Base-by-base conservation (phyloP, 2,888 invertebrate species). In the Diaprepes abbreviatus region DNA sequence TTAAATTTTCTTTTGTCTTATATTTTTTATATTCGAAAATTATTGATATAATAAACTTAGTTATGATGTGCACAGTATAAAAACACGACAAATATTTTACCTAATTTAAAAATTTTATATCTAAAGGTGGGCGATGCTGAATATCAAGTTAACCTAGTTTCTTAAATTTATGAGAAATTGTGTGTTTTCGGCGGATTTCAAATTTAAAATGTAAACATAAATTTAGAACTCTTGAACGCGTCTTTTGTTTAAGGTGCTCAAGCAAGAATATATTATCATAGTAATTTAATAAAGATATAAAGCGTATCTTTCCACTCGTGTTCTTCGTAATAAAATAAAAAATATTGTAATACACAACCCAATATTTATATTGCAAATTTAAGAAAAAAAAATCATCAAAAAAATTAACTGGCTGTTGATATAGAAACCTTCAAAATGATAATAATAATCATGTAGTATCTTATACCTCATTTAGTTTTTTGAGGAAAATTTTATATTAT, bases 161-260 rank as follows among this genome's bases (percentile, higher is more conserved):
- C 40, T 40, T 40, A 16, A 40, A 6, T 40, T 17, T 17, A 7
- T 17, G 17, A 7, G 16, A 9, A 1, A 40, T 7, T 17, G 40
- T 40, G 17, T 40, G 40, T 40, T 40, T 40, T 40, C 40, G 40
- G 17, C 40, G 17, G 14, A 40, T 40, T 40, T 40, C 40, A 40
- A 40, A 40, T 40, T 14, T 17, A 17, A 40, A 40, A 40, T 40
- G 40, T 40, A 40, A 40, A 40, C 16, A 40, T 1, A 7, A 40
- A 40, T 40, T 17, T 40, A 17, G 16, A 40, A 9, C 40, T 17
- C 17, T 2, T 17, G 17, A 40, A 7, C 1, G 2, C 16, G 40
- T 40, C 40, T 40, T 40, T 12, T 40, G 40, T 9, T 17, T 14
- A 40, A 16, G 40, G 17, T 17, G 14, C 17, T 40, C 36, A 40